Evolutionary conservation across 2,797 vertebrate genomes (phyloP), one percentile per base, ranked within the genome.

Genomic region (Neomorphus geoffroyi): DNA sequence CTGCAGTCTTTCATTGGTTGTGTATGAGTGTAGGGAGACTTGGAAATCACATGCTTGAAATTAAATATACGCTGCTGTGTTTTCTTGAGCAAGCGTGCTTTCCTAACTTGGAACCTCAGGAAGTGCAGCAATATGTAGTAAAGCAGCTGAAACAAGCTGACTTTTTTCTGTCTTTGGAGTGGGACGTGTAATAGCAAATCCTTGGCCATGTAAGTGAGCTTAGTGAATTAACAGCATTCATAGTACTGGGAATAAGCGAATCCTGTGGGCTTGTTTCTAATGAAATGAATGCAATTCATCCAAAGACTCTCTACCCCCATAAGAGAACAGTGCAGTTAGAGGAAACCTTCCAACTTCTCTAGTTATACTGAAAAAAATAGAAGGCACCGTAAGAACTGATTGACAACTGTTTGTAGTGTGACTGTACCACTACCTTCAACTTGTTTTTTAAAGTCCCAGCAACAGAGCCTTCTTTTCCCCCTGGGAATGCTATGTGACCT

Each of bases 401-500:
- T 90, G 67, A 85, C 39, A 70, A 33, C 78, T 67, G 48, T 51
- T 73, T 46, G 30, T n/a, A 67, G 6, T n/a, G 22, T 61, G 88
- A 50, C 67, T 67, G n/a, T 11, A 15, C 3, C 3, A 0, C 26
- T 79, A 62, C 43, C 23, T 91, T 93, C 45, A 39, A 21, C 13
- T 86, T 80, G 24, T 24, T 64, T 83, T 80, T 81, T n/a, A 66
- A 96, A 95, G 81, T 80, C 64, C 73, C 66, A 32, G 88, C 57
- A 95, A 90, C 58, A 96, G 83, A 64, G 17, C 33, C 18, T 23
- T 39, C 54, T 93, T 89, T 92, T 84, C 82, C 79, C 75, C 37
- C 54, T 77, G 51, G 67, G 80, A 92, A 66, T 70, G 90, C 91
- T 95, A 32, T 77, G 72, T 97, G 96, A 97, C 82, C 81, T 72